These are phyloP conservation scores for Lates calcarifer DNA, from an alignment of 2,113 vertebrate genomes.

Conservation along the genomic window DNA sequence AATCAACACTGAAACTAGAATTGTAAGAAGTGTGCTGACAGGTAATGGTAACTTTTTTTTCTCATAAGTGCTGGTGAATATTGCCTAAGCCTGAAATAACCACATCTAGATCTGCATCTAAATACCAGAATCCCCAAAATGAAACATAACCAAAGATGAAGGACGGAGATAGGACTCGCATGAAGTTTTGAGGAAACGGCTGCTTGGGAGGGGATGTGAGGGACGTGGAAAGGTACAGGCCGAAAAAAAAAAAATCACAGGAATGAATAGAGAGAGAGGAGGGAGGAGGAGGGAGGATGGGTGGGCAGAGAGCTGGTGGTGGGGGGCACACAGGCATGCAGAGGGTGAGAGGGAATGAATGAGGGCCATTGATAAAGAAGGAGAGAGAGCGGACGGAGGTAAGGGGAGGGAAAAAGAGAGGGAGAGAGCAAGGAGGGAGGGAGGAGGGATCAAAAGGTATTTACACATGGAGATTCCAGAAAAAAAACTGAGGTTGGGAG, in stretches of 20 bases:
- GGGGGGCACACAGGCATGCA: slow-evolving; percentile 74
- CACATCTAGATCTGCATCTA: slow-evolving; percentile 52
- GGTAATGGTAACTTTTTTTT: slow-evolving; percentile 9
- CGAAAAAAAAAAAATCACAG: slow-evolving; percentile 69
- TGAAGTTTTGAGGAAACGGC: slow-evolving; percentile 31
- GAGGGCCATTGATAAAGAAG: slow-evolving; percentile 77
- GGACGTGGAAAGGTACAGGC: slow-evolving; percentile 77
- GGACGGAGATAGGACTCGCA: slow-evolving; percentile 44
- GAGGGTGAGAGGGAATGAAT: slow-evolving; percentile 77
- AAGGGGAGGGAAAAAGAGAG: slow-evolving; percentile 51
- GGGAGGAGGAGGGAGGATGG: slow-evolving; percentile 16
- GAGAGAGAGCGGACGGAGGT: slow-evolving; percentile 57
- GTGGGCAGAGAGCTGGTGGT: slow-evolving; percentile 51
- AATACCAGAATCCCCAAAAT: slow-evolving; percentile 50
- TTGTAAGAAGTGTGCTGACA: background rate
- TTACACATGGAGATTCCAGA: slow-evolving; percentile 73
- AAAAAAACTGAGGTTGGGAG: slow-evolving; percentile 26
- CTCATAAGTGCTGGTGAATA: slow-evolving; percentile 21
- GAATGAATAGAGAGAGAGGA: slow-evolving; percentile 72
- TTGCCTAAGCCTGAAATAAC: slow-evolving; percentile 39
- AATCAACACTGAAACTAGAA: background rate
- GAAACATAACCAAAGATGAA: slow-evolving; percentile 58
- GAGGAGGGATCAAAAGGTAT: slow-evolving; percentile 77
- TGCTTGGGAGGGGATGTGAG: slow-evolving; percentile 44
- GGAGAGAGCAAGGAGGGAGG: slow-evolving; percentile 56